Conservation (phyloP, 64 coral and sea anemone genomes). For the Platygyra sinensis region DNA sequence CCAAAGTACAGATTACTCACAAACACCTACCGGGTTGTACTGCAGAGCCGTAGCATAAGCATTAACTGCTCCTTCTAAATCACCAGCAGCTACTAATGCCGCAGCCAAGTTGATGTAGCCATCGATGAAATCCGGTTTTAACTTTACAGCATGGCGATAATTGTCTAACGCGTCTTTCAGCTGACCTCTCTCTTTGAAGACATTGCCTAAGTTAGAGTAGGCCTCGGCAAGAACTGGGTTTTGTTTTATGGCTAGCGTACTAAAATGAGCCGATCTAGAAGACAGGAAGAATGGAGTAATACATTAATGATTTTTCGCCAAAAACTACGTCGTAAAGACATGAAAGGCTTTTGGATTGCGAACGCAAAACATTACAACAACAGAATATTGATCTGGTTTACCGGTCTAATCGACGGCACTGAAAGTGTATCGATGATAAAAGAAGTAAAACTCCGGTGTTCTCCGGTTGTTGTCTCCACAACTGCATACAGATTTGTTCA, state of each 20-base stretch:
- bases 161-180: constrained; percentile 97
- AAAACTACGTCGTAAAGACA: constrained; percentile 35
- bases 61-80: constrained; percentile 97
- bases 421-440: constrained; percentile 98
- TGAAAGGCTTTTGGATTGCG: constrained; percentile 34
- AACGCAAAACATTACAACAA: not conserved
- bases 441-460: constrained; percentile 97
- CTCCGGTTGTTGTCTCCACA: constrained; percentile 97
- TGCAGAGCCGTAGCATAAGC: constrained; percentile 97
- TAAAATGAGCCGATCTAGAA: constrained; percentile 97
- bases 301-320: not conserved
- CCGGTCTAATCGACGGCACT: constrained; percentile 98
- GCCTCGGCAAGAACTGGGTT: constrained; percentile 97
- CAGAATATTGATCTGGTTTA: constrained; percentile 23
- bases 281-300: not conserved
- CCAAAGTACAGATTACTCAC: constrained; percentile 38
- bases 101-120: constrained; percentile 99
- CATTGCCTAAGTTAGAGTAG: constrained; percentile 98
- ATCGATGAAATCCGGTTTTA: constrained; percentile 99
- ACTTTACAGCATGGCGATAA: constrained; percentile 97
- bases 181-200: constrained; percentile 99
- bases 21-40: constrained; percentile 92
- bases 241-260: constrained; percentile 95
- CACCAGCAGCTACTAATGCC: constrained; percentile 97
- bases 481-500: constrained; percentile 99